Conservation (phyloP, 1,140 invertebrate genomes). For the Drosophila fuyamai region DNA sequence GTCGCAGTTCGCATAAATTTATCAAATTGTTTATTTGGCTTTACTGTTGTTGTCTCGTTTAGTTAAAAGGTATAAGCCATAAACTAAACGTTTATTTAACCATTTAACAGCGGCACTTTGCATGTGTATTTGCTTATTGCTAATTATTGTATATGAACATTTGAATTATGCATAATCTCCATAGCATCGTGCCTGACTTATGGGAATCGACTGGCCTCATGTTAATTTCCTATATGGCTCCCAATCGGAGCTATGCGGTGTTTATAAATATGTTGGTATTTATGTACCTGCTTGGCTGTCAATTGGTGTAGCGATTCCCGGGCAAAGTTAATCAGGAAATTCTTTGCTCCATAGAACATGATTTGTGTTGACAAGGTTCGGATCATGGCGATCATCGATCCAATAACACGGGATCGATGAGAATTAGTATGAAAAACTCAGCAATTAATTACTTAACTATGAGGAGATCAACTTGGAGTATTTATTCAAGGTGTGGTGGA, state of each 20-base stretch:
- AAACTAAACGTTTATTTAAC: slow-evolving; percentile 59
- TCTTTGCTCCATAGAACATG: slow-evolving; percentile 42
- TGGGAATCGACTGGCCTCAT: slow-evolving; percentile 32
- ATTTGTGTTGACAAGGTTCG: slow-evolving; percentile 55
- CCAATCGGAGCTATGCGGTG: slow-evolving; percentile 10
- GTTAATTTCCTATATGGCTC: slow-evolving; percentile 21
- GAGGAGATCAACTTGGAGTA: not conserved
- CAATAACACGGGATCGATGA: not conserved
- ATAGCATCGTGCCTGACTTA: slow-evolving; percentile 39
- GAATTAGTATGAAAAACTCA: not conserved
- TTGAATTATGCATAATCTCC: slow-evolving; percentile 38
- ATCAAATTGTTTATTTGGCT: slow-evolving; percentile 58
- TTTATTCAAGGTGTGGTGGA: slow-evolving; percentile 4
- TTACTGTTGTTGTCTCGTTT: slow-evolving; percentile 39
- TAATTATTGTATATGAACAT: slow-evolving; percentile 61
- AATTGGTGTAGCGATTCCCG: not conserved
- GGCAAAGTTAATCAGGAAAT: slow-evolving; percentile 51
- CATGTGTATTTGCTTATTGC: slow-evolving; percentile 23
- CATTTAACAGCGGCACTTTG: slow-evolving; percentile 27
- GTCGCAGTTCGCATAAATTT: slow-evolving; percentile 55
- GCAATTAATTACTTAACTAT: not conserved
- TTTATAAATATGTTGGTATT: slow-evolving; percentile 22
- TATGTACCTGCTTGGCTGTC: slow-evolving; percentile 17
- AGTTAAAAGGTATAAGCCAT: slow-evolving; percentile 55
- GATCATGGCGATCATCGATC: slow-evolving; percentile 26